These are phyloP conservation scores for Toxotes chatareus DNA, from an alignment of 2,113 vertebrate genomes.

Conservation along the genomic window DNA sequence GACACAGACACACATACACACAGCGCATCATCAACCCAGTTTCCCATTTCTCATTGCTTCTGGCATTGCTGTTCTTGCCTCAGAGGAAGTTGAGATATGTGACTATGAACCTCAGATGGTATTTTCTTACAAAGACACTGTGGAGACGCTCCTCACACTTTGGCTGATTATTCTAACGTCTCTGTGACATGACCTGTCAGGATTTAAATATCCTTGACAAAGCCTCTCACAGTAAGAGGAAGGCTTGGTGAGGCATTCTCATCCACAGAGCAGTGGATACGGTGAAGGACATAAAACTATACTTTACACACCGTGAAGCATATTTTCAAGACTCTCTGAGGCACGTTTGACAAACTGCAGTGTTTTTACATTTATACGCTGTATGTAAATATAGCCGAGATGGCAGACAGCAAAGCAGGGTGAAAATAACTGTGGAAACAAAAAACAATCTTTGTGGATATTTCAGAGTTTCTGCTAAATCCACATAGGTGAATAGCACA, in stretches of 20 bases:
- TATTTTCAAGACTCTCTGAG: constrained; percentile 25
- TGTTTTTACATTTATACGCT: constrained; percentile 19
- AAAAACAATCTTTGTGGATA: constrained; percentile 23
- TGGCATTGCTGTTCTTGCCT: constrained; percentile 34
- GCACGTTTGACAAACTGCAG: constrained; percentile 38
- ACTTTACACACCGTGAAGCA: not conserved
- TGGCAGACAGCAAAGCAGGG: constrained; percentile 5
- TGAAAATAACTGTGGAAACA: constrained; percentile 18
- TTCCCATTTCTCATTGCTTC: constrained; percentile 56
- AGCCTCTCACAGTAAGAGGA: not conserved
- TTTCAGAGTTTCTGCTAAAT: constrained; percentile 28
- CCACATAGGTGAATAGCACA: constrained; percentile 6
- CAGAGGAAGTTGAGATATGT: constrained; percentile 27
- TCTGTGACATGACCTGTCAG: constrained; percentile 48
- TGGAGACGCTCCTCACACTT: constrained; percentile 30
- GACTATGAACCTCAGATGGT: constrained; percentile 42
- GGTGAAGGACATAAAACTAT: constrained; percentile 29
- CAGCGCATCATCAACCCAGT: constrained; percentile 44
- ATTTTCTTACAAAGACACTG: constrained; percentile 35
- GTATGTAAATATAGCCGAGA: constrained; percentile 44
- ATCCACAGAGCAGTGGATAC: not conserved
- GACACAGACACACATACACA: constrained; percentile 13
- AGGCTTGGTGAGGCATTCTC: constrained; percentile 6
- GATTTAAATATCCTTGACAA: constrained; percentile 50
- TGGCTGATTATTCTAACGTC: constrained; percentile 52